Percentiles rank a stretch among this genome's conserved stretches.
Conservation (phyloP, 2,888 invertebrate species). For the Drosophila leonis region DNA sequence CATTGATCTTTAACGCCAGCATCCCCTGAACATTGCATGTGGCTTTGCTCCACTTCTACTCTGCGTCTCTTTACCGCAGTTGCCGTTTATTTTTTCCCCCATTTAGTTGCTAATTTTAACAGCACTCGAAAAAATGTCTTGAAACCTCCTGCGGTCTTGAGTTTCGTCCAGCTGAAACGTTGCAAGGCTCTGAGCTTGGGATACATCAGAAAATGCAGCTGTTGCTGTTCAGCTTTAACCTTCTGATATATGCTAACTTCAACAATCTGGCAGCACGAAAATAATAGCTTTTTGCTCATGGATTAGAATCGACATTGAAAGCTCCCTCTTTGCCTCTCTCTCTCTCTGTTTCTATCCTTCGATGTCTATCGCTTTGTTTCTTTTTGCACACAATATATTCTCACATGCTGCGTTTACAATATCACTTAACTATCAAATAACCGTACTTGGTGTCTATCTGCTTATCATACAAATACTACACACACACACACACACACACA, state of each 20-base stretch:
- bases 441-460: conserved; percentile 49
- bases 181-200: conserved; percentile 33
- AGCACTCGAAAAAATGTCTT: conserved; percentile 62
- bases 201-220: conserved; percentile 46
- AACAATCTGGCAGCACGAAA: conserved; percentile 14
- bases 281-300: background rate
- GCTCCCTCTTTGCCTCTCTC: background rate
- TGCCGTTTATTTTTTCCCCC: conserved; percentile 29
- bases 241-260: background rate
- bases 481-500: background rate
- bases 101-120: conserved; percentile 77
- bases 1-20: conserved; percentile 77
- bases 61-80: conserved; percentile 38
- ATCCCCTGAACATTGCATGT: conserved; percentile 60
- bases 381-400: conserved; percentile 14
- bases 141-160: conserved; percentile 82
- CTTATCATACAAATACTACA: conserved; percentile 25
- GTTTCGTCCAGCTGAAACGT: conserved; percentile 66
- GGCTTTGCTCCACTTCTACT: conserved; percentile 35
- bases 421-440: conserved; percentile 63
- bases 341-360: background rate
- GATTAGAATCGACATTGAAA: conserved; percentile 28
- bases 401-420: conserved; percentile 59
- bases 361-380: background rate
- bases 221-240: conserved; percentile 21